Conservation (phyloP, 1,140 invertebrate genomes). For the Drosophila erecta region DNA sequence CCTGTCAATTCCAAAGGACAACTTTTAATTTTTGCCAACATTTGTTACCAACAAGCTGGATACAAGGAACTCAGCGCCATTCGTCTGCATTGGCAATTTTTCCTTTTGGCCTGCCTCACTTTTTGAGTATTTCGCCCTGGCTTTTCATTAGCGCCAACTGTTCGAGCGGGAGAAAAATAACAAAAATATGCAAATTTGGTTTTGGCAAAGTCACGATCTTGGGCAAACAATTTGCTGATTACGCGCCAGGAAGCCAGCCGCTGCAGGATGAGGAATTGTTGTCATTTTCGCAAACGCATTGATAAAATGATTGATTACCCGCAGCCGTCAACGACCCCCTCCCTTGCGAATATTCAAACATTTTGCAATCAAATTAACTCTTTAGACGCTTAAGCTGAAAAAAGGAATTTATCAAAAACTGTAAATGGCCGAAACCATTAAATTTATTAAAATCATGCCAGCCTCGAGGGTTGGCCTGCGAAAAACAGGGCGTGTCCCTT, state of each 20-base stretch:
- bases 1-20: conserved; percentile 10
- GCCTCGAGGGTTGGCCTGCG: conserved; percentile 20
- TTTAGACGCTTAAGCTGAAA: conserved; percentile 76
- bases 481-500: conserved; percentile 67
- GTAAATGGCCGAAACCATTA: conserved; percentile 82
- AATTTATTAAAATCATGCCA: conserved; percentile 81
- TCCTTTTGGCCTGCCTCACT: conserved; percentile 44
- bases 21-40: conserved; percentile 38
- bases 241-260: conserved; percentile 47
- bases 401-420: conserved; percentile 81
- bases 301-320: conserved; percentile 82
- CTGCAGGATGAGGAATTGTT: conserved; percentile 65
- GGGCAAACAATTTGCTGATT: conserved; percentile 80
- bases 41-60: conserved; percentile 45
- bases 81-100: conserved; percentile 45
- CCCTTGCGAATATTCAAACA: conserved; percentile 62
- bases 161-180: conserved; percentile 65
- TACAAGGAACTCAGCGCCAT: conserved; percentile 1
- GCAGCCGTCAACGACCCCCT: conserved; percentile 51
- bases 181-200: conserved; percentile 77
- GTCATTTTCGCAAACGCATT: conserved; percentile 79
- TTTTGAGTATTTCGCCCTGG: conserved; percentile 24
- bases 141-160: conserved; percentile 80
- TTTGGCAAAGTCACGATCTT: conserved; percentile 80
- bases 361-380: conserved; percentile 83